Percentiles rank a stretch among this genome's conserved stretches.
Conservation (phyloP, 2,113 vertebrate genomes). For the Pungitius pungitius region DNA sequence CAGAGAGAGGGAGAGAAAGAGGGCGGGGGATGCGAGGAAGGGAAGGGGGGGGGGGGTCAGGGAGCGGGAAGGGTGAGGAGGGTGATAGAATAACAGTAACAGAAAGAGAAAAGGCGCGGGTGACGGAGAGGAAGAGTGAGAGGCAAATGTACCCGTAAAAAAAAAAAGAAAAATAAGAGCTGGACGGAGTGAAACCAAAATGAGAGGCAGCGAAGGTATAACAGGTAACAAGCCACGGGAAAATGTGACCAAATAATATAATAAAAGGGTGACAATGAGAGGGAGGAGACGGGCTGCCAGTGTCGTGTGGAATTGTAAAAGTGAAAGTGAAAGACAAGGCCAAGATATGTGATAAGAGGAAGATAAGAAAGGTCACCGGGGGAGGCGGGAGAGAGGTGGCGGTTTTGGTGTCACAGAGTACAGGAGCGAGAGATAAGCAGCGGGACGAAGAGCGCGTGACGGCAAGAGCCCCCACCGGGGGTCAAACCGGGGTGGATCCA, state of each 20-base stretch:
- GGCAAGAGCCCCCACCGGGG: conserved; percentile 50
- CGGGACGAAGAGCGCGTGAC: conserved; percentile 45
- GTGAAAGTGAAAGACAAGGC: conserved; percentile 46
- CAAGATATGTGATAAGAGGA: conserved; percentile 43
- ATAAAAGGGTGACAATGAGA: conserved; percentile 50
- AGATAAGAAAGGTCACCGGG: conserved; percentile 37
- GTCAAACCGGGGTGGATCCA: conserved; percentile 65
- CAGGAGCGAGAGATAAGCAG: conserved; percentile 49
- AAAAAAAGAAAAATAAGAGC: conserved; percentile 62
- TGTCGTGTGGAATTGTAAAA: conserved; percentile 33
- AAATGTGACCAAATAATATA: conserved; percentile 49
- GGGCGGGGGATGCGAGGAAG: conserved; percentile 7
- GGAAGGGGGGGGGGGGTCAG: conserved; percentile 51
- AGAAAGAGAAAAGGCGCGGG: conserved; percentile 36
- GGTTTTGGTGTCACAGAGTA: conserved; percentile 52
- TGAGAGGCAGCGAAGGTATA: conserved; percentile 48
- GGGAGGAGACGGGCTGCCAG: conserved; percentile 22
- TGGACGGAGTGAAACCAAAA: conserved; percentile 40
- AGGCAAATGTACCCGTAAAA: conserved; percentile 29
- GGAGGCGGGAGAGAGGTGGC: conserved; percentile 32
- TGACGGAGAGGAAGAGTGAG: conserved; percentile 28
- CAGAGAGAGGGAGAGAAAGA: conserved; percentile 32
- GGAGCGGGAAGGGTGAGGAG: conserved; percentile 56
- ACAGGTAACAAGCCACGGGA: conserved; percentile 53
- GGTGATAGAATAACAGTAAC: conserved; percentile 58